A percentile compares a stretch with the other conserved stretches of the same genome.
Conservation (phyloP, 1,140 invertebrate species). For the Oryctes rhinoceros region DNA sequence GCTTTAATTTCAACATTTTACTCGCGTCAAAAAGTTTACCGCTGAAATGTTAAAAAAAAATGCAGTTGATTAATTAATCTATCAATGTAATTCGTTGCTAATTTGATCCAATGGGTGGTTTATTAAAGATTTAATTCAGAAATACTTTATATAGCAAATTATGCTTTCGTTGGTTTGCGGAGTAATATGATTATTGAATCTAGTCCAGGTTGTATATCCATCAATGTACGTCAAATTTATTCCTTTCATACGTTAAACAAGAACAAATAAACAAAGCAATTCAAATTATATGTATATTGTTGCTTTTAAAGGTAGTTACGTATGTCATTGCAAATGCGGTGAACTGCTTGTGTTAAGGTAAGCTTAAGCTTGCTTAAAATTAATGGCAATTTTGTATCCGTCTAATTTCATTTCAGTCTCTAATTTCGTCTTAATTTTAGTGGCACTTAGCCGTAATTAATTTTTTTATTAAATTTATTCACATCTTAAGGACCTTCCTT, state of each 20-base stretch:
- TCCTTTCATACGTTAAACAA: background rate
- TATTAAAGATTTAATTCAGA: background rate
- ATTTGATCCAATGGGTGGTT: background rate
- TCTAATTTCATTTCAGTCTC: no score
- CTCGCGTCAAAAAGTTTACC: background rate
- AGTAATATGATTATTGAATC: conserved; percentile 30
- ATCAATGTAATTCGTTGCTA: background rate
- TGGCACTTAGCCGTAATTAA: no score
- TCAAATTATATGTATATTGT: conserved; percentile 20
- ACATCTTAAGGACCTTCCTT: no score
- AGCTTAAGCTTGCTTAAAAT: no score
- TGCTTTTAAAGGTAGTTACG: background rate
- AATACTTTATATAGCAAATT: conserved; percentile 22
- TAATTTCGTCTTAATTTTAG: no score
- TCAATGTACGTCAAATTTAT: conserved; percentile 2
- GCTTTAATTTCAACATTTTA: background rate
- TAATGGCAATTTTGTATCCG: no score
- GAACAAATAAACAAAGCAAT: conserved; percentile 18
- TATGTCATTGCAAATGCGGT: no score
- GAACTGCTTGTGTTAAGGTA: no score
- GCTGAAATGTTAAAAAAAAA: background rate
- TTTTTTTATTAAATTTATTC: no score
- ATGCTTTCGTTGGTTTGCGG: background rate
- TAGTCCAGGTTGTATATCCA: conserved; percentile 17
- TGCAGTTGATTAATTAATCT: background rate